phyloP scores from a whole-genome alignment of 2,888 invertebrate species.

The Drosophila mimica region DNA sequence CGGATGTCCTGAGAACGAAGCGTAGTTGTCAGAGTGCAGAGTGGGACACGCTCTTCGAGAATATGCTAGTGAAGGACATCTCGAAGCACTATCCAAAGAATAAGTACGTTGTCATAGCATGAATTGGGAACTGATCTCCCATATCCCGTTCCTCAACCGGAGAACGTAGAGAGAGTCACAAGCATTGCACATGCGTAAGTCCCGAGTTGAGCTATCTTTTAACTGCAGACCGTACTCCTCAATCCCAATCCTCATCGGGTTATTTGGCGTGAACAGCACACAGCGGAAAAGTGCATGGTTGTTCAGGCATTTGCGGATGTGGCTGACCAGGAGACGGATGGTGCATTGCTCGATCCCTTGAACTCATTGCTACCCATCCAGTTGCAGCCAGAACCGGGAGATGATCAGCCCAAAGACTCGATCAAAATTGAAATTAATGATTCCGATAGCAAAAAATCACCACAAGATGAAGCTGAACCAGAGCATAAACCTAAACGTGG shows the following conservation, averaged over 20 bases:
- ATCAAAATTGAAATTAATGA: neutral
- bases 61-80: slow-evolving; percentile 90
- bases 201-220: too few relatives aligned
- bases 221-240: neutral
- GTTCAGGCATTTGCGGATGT: slow-evolving; percentile 94
- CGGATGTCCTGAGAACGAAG: neutral
- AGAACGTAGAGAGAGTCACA: slow-evolving; percentile 3
- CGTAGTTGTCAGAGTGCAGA: slow-evolving; percentile 83
- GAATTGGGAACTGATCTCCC: slow-evolving; percentile 10
- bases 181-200: slow-evolving; percentile 33
- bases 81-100: slow-evolving; percentile 90
- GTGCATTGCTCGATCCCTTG: too few relatives aligned
- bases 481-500: neutral
- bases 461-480: neutral
- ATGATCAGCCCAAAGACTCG: slow-evolving; percentile 86
- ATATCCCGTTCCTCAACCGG: neutral
- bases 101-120: slow-evolving; percentile 86
- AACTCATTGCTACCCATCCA: slow-evolving; percentile 84
- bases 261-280: slow-evolving; percentile 28
- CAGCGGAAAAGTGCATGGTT: slow-evolving; percentile 96
- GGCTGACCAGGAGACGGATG: slow-evolving; percentile 93
- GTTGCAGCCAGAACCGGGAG: slow-evolving; percentile 87
- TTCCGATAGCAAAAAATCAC: neutral
- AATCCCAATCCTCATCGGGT: neutral
- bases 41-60: slow-evolving; percentile 95